Percentiles rank a stretch among this genome's conserved stretches.
Evolutionary conservation across 2,888 invertebrate genomes (phyloP).

Genomic region (Choristoneura rosaceana): DNA sequence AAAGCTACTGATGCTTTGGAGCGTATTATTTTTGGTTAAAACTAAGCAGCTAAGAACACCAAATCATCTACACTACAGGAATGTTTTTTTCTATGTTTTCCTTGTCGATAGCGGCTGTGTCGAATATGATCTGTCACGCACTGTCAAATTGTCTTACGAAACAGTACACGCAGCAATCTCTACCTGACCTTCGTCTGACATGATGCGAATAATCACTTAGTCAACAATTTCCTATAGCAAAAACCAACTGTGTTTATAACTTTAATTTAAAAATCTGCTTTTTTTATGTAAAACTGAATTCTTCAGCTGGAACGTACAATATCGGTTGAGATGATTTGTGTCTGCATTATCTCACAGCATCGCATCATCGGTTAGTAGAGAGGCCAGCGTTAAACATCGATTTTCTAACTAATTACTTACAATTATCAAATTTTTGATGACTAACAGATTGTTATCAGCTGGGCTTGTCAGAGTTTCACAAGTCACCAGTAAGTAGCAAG

Average conservation of each 20-base stretch:
- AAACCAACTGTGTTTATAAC: neutral
- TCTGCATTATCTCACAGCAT: slow-evolving; percentile 3
- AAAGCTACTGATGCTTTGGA: too few relatives aligned
- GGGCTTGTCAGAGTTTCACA: neutral
- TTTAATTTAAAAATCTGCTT: neutral
- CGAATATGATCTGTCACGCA: too few relatives aligned
- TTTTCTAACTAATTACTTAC: neutral
- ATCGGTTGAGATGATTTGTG: neutral
- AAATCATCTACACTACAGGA: too few relatives aligned
- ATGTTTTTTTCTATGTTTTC: too few relatives aligned
- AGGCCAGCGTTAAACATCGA: neutral
- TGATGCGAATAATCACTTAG: neutral
- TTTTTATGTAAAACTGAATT: neutral
- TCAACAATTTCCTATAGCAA: neutral
- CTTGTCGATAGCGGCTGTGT: too few relatives aligned
- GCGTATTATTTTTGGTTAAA: too few relatives aligned
- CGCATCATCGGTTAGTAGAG: neutral
- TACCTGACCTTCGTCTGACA: neutral
- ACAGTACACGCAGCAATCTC: too few relatives aligned
- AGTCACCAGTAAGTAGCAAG: neutral
- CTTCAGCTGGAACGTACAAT: neutral
- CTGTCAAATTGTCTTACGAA: neutral
- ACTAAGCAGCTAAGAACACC: too few relatives aligned
- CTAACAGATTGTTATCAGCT: slow-evolving; percentile 1
- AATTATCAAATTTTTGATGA: neutral